phyloP scores from a whole-genome alignment of 1,140 invertebrate species.

The Diorhabda sublineata region DNA sequence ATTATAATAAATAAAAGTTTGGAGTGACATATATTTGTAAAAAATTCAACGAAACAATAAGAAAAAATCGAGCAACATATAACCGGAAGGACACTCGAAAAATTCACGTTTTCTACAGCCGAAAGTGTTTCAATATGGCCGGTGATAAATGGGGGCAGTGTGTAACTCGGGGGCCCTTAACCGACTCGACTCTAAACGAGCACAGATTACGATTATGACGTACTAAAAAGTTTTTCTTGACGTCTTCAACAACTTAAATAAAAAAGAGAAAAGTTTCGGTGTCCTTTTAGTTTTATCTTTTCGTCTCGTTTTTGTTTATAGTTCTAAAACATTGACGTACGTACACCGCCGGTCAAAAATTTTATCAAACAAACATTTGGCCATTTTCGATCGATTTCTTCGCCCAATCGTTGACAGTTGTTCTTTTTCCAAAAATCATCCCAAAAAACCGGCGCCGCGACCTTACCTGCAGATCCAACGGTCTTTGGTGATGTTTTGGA shows the following conservation, averaged over 20 bases:
- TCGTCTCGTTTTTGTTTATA: too few species aligned
- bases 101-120: slow-evolving; percentile 1
- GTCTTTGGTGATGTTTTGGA: too few species aligned
- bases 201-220: slow-evolving; percentile 20
- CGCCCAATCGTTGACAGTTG: too few species aligned
- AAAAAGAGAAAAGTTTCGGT: slow-evolving; percentile 4
- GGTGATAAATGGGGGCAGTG: slow-evolving; percentile 14
- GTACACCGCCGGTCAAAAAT: too few species aligned
- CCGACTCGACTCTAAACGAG: slow-evolving; percentile 14
- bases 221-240: slow-evolving; percentile 20
- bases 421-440: too few species aligned
- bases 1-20: too few species aligned
- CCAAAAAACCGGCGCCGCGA: too few species aligned
- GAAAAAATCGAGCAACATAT: background rate
- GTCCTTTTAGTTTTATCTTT: too few species aligned
- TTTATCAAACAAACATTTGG: too few species aligned
- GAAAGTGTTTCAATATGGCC: slow-evolving; percentile 16
- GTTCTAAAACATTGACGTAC: too few species aligned
- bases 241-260: slow-evolving; percentile 15
- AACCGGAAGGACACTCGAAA: background rate
- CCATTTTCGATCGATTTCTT: too few species aligned
- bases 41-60: slow-evolving; percentile 1
- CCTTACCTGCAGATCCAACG: too few species aligned
- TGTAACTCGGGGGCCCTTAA: background rate
- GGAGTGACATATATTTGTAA: background rate